Evolutionary conservation across 2,113 vertebrate genomes (phyloP), one percentile per base, ranked within the genome.

Genomic region (Paratilapia polleni): DNA sequence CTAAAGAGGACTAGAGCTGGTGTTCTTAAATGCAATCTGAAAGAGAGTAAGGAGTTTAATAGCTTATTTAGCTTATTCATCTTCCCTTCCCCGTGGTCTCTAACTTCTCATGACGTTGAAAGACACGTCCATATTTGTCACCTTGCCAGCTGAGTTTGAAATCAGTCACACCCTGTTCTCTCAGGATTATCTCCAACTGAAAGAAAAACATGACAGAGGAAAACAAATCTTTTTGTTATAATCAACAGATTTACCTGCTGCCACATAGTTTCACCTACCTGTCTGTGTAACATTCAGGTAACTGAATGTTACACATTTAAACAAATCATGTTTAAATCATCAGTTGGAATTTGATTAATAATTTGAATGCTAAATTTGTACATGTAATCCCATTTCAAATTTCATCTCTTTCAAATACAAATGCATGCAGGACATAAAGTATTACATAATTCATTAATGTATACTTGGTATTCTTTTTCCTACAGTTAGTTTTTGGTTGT

Each of bases 121-220:
- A 83, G 70, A 75, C 3, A 6, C 5, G 7, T 14, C 52, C 0
- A 7, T 6, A 14, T 47, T 26, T 59, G 74, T 70, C 73, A 1
- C 2, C 3, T 56, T 15, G 60, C 88, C 86, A 89, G 19, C 26
- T 34, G 15, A 92, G 24, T 6, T 4, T 78, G 60, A 90, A 62
- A 49, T 90, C 86, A 12, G 79, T 61, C 60, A 90, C 1, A 0
- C 1, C 1, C 8, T 63, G 36, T 10, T 17, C 8, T 22, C 2
- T 34, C 36, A 90, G 26, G 3, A 8, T 1, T 0, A 12, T 8
- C 14, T 66, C 28, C 20, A 91, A 26, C 90, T 89, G 13, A 13
- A 54, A 11, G 47, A 49, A 74, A 28, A 73, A 61, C 5, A 56
- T 10, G 8, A 10, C 10, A 10, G 9, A 20, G 20, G 8, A 54